These are phyloP conservation scores for Tetrapedia diversipes DNA, from an alignment of 2,888 invertebrate species.

Conservation along the genomic window DNA sequence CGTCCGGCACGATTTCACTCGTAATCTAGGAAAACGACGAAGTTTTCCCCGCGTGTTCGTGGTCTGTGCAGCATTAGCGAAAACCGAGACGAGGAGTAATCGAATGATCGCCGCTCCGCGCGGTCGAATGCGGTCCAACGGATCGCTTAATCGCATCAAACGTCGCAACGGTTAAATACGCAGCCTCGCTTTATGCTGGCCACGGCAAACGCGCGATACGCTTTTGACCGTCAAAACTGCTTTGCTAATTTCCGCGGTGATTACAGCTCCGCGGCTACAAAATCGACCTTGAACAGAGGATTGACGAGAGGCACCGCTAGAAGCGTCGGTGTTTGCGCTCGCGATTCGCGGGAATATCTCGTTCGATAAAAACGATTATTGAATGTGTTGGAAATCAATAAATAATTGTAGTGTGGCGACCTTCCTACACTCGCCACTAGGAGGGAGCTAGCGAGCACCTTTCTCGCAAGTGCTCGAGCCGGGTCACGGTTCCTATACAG, in stretches of 20 bases:
- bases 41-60: constrained; percentile 14
- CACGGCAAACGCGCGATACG: constrained; percentile 23
- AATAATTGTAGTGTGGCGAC: too few relatives aligned
- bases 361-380: too few relatives aligned
- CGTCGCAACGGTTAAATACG: constrained; percentile 41
- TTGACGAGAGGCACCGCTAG: constrained; percentile 5
- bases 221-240: constrained; percentile 48
- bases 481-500: too few relatives aligned
- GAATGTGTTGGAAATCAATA: too few relatives aligned
- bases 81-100: constrained; percentile 43
- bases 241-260: constrained; percentile 34
- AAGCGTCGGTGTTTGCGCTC: too few relatives aligned
- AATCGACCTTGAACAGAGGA: constrained; percentile 39
- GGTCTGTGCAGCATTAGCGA: constrained; percentile 8
- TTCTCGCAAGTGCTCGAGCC: too few relatives aligned
- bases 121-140: constrained; percentile 44
- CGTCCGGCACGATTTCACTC: constrained; percentile 15
- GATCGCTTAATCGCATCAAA: constrained; percentile 50
- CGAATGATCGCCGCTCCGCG: constrained; percentile 38
- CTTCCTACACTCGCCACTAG: too few relatives aligned
- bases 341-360: too few relatives aligned
- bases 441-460: too few relatives aligned
- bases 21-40: constrained; percentile 2
- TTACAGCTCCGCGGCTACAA: constrained; percentile 21
- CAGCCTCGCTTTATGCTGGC: constrained; percentile 30